Conservation (phyloP, 2,797 vertebrate genomes). For the Ptychobarbus kaznakovi region DNA sequence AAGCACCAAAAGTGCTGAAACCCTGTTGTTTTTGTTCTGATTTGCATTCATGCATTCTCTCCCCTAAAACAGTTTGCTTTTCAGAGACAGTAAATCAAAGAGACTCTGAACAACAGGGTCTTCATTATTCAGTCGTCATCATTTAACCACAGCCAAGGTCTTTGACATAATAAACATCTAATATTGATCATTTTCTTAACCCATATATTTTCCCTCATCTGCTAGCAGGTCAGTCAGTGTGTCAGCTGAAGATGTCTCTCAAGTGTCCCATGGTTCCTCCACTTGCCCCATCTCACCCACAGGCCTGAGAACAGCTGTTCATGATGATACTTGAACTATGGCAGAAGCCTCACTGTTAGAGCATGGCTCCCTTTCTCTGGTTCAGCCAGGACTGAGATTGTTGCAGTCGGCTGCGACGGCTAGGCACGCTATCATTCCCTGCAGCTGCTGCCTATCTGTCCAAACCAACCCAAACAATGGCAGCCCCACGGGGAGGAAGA, state of each 20-base stretch:
- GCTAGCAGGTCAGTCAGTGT: neutral
- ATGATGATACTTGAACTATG: constrained; percentile 37
- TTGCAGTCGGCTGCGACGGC: constrained; percentile 23
- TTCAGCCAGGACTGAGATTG: constrained; percentile 30
- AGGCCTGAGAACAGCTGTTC: constrained; percentile 37
- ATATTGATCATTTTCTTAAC: neutral
- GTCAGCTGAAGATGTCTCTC: constrained; percentile 9
- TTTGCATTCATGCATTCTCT: neutral
- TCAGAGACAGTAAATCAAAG: neutral
- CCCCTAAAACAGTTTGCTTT: neutral
- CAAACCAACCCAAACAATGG: constrained; percentile 7
- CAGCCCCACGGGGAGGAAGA: neutral
- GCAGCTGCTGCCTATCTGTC: constrained; percentile 43
- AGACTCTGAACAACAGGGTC: neutral
- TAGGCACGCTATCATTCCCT: constrained; percentile 24
- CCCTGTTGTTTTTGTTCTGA: neutral
- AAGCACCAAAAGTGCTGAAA: too few relatives aligned
- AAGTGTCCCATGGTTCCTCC: constrained; percentile 1
- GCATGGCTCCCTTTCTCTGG: constrained; percentile 20
- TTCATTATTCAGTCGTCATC: neutral
- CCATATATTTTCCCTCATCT: neutral
- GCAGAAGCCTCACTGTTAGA: constrained; percentile 24
- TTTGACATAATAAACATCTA: constrained; percentile 7
- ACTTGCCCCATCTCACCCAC: constrained; percentile 19
- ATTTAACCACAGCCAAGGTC: neutral